Evolutionary conservation across 2,888 invertebrate species (phyloP).

Genomic region (Eudasyphora cyanicolor): DNA sequence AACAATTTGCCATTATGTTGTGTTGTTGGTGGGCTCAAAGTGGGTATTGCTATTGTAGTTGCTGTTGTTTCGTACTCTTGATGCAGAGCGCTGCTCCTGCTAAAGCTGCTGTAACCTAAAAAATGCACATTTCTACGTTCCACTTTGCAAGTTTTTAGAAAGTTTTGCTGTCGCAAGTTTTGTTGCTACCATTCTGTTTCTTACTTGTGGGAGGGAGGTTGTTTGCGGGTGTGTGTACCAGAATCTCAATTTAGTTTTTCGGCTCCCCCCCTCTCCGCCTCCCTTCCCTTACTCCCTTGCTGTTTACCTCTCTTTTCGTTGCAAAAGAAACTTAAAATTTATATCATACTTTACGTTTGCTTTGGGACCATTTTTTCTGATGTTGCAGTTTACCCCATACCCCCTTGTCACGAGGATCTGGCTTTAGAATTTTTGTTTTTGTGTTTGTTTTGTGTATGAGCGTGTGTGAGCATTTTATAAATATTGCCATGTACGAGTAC

Average conservation of each 20-base stretch:
- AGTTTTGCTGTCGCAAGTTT: neutral
- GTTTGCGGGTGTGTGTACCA: neutral
- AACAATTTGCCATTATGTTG: conserved; percentile 61
- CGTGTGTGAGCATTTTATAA: neutral
- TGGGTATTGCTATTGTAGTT: too few species aligned
- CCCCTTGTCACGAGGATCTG: neutral
- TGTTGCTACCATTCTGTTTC: too few species aligned
- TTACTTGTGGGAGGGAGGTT: neutral
- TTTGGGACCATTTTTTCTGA: conserved; percentile 69
- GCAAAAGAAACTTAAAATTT: conserved; percentile 74
- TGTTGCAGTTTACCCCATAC: neutral
- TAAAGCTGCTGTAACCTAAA: conserved; percentile 43
- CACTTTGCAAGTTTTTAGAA: conserved; percentile 22
- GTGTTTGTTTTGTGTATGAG: neutral
- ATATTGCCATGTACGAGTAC: conserved; percentile 3
- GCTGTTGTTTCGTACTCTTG: too few species aligned
- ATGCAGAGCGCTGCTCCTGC: neutral
- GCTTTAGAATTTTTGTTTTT: too few species aligned
- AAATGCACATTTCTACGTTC: conserved; percentile 28
- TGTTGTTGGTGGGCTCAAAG: conserved; percentile 10
- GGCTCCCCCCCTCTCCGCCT: conserved; percentile 3
- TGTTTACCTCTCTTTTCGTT: too few species aligned
- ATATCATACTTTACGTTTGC: conserved; percentile 77
- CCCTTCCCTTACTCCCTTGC: too few species aligned
- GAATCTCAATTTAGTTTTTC: neutral